Conservation (phyloP, 2,888 invertebrate species). For the Himalopsyche tibetana region DNA sequence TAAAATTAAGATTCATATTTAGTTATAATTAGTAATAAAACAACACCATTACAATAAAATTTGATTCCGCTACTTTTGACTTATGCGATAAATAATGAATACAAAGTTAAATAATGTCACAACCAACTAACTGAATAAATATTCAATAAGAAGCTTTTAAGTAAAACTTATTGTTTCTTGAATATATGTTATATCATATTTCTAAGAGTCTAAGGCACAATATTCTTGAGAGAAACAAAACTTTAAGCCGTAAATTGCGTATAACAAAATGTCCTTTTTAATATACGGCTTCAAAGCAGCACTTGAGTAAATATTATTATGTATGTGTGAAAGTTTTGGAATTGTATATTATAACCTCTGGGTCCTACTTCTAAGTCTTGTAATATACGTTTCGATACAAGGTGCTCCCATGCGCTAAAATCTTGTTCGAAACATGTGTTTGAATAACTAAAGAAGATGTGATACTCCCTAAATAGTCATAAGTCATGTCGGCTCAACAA, state of each 20-base stretch:
- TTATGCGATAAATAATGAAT: no score
- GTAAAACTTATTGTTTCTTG: no score
- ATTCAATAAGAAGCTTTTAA: no score
- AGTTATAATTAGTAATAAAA: no score
- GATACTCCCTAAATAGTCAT: constrained; percentile 57
- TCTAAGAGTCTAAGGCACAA: no score
- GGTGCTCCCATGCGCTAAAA: constrained; percentile 43
- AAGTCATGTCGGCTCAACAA: constrained; percentile 63
- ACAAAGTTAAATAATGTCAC: no score
- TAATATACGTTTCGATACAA: constrained; percentile 42
- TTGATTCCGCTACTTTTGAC: no score
- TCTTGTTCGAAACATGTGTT: constrained; percentile 50
- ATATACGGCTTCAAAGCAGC: constrained; percentile 11
- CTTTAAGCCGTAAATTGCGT: neutral
- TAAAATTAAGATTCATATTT: no score
- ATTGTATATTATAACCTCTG: constrained; percentile 38
- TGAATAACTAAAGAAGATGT: constrained; percentile 58
- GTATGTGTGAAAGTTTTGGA: constrained; percentile 8
- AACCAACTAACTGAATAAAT: no score
- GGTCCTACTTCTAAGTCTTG: constrained; percentile 24
- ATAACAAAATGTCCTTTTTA: constrained; percentile 18
- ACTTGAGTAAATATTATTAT: constrained; percentile 12
- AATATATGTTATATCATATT: no score
- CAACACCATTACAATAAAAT: no score
- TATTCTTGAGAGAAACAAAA: no score